Evolutionary conservation across 2,888 invertebrate genomes (phyloP).

Genomic region (Xylocampa areola): DNA sequence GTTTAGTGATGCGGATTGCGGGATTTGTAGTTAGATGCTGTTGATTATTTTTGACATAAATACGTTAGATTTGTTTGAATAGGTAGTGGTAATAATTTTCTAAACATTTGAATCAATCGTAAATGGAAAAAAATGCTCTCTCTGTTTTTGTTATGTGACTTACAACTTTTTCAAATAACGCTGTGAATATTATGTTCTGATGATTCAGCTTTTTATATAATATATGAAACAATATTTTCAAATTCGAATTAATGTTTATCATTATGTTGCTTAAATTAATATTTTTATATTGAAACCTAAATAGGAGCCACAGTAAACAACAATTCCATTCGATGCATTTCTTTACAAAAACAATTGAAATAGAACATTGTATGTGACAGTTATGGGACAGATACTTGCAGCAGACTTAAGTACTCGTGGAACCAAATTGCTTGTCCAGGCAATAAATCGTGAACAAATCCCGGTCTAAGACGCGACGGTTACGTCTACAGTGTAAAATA

Average conservation of each 20-base stretch:
- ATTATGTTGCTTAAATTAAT: no score
- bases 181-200: no score
- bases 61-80: not conserved
- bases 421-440: slow-evolving; percentile 55
- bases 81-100: not conserved
- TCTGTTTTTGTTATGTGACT: no score
- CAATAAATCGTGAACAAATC: slow-evolving; percentile 67
- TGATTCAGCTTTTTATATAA: no score
- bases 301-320: no score
- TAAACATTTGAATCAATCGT: not conserved
- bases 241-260: no score
- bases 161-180: no score
- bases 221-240: no score
- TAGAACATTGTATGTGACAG: slow-evolving; percentile 11
- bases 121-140: not conserved
- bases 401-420: slow-evolving; percentile 45
- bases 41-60: slow-evolving; percentile 29
- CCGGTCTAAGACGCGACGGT: slow-evolving; percentile 60
- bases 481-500: slow-evolving; percentile 62
- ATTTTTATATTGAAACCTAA: no score
- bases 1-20: slow-evolving; percentile 46
- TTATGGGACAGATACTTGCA: slow-evolving; percentile 29
- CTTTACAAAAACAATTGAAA: not conserved
- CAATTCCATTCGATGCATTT: no score
- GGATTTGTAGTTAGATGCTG: slow-evolving; percentile 31